Evolutionary conservation across 1,140 invertebrate species (phyloP).

Genomic region (Drosophila willistoni): DNA sequence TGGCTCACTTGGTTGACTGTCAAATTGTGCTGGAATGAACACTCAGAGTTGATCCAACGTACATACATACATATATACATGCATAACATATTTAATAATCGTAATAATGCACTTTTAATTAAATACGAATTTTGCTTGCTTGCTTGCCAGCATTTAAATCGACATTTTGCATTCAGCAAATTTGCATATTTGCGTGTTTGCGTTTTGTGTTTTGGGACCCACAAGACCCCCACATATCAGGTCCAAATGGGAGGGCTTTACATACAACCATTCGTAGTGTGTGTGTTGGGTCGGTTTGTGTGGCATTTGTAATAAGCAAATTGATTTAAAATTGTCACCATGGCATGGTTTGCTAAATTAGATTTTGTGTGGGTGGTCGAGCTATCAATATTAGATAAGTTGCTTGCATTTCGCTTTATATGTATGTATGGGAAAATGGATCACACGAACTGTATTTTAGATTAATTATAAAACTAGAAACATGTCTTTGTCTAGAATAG

Average conservation of each 20-base stretch:
- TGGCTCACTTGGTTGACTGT: slow-evolving; percentile 38
- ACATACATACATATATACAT: background rate
- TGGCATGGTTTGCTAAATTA: slow-evolving; percentile 64
- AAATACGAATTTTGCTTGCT: slow-evolving; percentile 53
- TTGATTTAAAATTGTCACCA: slow-evolving; percentile 76
- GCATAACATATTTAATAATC: slow-evolving; percentile 62
- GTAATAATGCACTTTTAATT: slow-evolving; percentile 79
- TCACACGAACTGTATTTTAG: slow-evolving; percentile 2
- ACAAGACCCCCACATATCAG: background rate
- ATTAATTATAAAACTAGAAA: slow-evolving; percentile 3
- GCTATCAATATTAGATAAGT: slow-evolving; percentile 63
- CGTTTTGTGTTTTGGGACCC: slow-evolving; percentile 35
- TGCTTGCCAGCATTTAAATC: slow-evolving; percentile 43
- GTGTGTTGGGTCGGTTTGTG: slow-evolving; percentile 32
- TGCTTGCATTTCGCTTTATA: slow-evolving; percentile 1
- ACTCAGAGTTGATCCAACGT: slow-evolving; percentile 1
- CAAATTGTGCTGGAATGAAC: slow-evolving; percentile 40
- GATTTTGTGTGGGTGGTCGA: slow-evolving; percentile 48
- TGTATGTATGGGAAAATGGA: slow-evolving; percentile 5
- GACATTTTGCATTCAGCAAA: slow-evolving; percentile 58
- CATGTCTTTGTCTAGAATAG: background rate
- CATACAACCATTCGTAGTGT: background rate
- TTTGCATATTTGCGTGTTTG: slow-evolving; percentile 71
- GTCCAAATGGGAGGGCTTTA: background rate
- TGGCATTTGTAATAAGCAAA: slow-evolving; percentile 69